Percentiles rank a stretch among this genome's conserved stretches.
These are phyloP conservation scores for Rhinopomastus cyanomelas DNA, from an alignment of 2,113 vertebrate genomes.

Conservation along the genomic window DNA sequence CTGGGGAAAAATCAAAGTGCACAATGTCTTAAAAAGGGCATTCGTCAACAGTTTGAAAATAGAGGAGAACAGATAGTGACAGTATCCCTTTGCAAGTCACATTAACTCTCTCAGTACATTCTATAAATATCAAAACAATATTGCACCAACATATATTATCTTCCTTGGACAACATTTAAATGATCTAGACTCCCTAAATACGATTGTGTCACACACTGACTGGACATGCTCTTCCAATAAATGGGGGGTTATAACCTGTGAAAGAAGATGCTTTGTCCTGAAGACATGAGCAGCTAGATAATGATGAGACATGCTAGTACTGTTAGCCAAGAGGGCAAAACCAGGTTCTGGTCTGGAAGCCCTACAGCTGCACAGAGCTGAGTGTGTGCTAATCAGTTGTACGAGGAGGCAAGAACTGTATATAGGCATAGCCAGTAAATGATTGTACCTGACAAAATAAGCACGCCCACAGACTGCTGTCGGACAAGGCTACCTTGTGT, in stretches of 20 bases:
- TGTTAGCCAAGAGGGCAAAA: not conserved
- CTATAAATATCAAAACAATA: not conserved
- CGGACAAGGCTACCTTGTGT: not conserved
- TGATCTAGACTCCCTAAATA: not conserved
- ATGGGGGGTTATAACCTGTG: not conserved
- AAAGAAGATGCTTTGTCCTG: not conserved
- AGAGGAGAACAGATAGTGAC: not conserved
- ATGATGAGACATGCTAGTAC: not conserved
- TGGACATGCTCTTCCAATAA: not conserved
- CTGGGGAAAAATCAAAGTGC: not conserved
- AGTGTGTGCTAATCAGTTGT: not conserved
- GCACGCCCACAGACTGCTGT: not conserved
- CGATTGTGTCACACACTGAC: not conserved
- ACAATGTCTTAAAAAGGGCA: not conserved
- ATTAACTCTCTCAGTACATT: not conserved
- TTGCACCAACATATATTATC: not conserved
- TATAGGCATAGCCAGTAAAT: not conserved
- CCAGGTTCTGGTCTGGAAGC: not conserved
- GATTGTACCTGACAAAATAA: not conserved
- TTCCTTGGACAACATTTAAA: not conserved
- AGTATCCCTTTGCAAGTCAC: not conserved
- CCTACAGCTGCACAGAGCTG: not conserved
- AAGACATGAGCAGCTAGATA: not conserved
- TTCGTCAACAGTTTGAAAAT: not conserved
- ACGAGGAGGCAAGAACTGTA: not conserved